Evolutionary conservation across 2,888 invertebrate genomes (phyloP), one percentile per base, ranked within the genome.

Genomic region (Mantis religiosa): DNA sequence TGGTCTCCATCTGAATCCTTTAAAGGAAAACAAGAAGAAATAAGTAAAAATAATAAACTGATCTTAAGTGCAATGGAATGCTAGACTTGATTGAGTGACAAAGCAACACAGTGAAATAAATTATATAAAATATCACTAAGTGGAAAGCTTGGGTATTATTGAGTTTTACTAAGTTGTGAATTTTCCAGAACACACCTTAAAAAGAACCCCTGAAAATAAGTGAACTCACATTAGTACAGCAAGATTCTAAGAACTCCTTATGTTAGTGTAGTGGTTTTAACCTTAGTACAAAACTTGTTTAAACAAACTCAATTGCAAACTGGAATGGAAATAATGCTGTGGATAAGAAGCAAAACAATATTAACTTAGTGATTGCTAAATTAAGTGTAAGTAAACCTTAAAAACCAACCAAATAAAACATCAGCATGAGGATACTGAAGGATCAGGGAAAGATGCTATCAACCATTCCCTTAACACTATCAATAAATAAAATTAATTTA

Each of bases 1-100:
- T 95, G 94, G 94, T 95, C 93, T 92, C 93, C 93, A 92, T 92
- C 93, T 92, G 93, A 92, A 91, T 93, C 93, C 92, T 93, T 92
- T 90, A 92, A 92, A 91, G 90, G 90, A 91, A 91, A 91, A 91
- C 90, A 90, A 89, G 90, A 91, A 89, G 54, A 89, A 88, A 89
- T 82, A 88, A 89, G 88, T 88, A 86, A 90, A 89, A 88, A 82
- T n/a, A 84, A 84, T 9, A 82, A 83, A 89, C 87, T 89, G 86
- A 82, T 83, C 84, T 85, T 83, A 88, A 89, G 86, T 87, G 87
- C 87, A 87, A 89, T 81, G 88, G 89, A 89, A 88, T 88, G 85
- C 85, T 84, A 88, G 84, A 88, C 85, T 85, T 84, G 30, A 84
- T 30, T 88, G 88, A 85, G 81, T 87, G 87, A 82, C 28, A 82